Evolutionary conservation across 1,140 invertebrate species (phyloP).

Genomic region (Sycobia sp.): DNA sequence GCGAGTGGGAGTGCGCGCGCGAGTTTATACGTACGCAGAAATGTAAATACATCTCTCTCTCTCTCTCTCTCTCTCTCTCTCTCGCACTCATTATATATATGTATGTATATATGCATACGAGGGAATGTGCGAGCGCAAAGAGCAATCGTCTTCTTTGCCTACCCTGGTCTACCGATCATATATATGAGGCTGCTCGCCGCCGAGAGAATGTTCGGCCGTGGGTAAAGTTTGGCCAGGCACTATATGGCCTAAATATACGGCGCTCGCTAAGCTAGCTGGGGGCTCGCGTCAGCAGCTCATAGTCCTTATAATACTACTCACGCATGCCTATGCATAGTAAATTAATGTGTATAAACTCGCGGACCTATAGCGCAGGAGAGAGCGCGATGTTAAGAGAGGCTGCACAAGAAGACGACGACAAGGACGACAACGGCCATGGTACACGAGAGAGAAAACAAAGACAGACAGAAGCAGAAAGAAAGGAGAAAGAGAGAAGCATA

Average conservation of each 20-base stretch:
- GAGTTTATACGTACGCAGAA: not conserved
- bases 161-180: too few relatives aligned
- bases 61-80: too few relatives aligned
- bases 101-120: too few relatives aligned
- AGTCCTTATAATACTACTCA: conserved; percentile 25
- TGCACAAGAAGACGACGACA: conserved; percentile 1
- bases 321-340: conserved; percentile 28
- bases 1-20: conserved; percentile 1
- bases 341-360: conserved; percentile 17
- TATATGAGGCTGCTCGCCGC: too few relatives aligned
- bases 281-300: not conserved
- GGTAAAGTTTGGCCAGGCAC: conserved; percentile 5
- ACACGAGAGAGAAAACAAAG: not conserved
- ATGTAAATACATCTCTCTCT: too few relatives aligned
- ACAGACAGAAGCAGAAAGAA: too few relatives aligned
- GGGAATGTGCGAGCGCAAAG: too few relatives aligned
- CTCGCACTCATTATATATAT: too few relatives aligned
- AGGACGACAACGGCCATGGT: not conserved
- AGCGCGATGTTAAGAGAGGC: conserved; percentile 21
- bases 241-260: conserved; percentile 22
- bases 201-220: not conserved
- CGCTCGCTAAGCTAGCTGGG: too few relatives aligned
- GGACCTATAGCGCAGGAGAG: not conserved
- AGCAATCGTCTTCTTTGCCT: not conserved
- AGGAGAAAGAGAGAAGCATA: not conserved